phyloP scores from a whole-genome alignment of 2,888 invertebrate genomes.

The Drosophila fungiperda region DNA sequence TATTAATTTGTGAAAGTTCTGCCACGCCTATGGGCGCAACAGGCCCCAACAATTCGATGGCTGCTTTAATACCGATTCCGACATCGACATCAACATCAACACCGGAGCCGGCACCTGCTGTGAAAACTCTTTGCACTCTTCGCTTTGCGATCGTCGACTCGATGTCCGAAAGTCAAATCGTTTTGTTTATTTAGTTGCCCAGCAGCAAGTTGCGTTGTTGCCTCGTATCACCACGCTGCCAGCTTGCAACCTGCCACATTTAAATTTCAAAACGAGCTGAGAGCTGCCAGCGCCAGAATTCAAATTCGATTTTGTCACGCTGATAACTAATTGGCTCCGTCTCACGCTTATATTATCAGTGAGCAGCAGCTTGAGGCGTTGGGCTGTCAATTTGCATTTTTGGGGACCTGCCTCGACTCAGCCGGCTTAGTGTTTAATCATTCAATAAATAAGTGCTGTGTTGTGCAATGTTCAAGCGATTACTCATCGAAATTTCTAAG shows the following conservation, averaged over 20 bases:
- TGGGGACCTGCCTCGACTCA: not conserved
- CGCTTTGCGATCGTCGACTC: slow-evolving; percentile 15
- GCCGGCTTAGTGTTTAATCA: slow-evolving; percentile 1
- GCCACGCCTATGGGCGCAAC: slow-evolving; percentile 57
- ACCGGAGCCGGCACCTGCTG: slow-evolving; percentile 57
- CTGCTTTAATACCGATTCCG: slow-evolving; percentile 7
- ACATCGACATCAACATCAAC: slow-evolving; percentile 15
- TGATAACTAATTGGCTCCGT: slow-evolving; percentile 61
- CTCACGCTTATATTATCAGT: slow-evolving; percentile 45
- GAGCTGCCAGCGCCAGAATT: slow-evolving; percentile 18
- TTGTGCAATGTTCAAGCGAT: slow-evolving; percentile 25
- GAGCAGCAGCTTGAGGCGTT: slow-evolving; percentile 28
- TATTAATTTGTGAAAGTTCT: slow-evolving; percentile 81
- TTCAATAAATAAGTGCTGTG: slow-evolving; percentile 2
- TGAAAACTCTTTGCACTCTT: slow-evolving; percentile 29
- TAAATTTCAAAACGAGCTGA: slow-evolving; percentile 66
- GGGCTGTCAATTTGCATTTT: slow-evolving; percentile 37
- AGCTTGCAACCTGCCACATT: slow-evolving; percentile 64
- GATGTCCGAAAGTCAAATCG: slow-evolving; percentile 50
- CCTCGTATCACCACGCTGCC: not conserved
- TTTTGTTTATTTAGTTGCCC: slow-evolving; percentile 42
- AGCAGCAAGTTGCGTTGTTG: slow-evolving; percentile 21
- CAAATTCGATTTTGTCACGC: slow-evolving; percentile 65
- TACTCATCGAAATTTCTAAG: slow-evolving; percentile 50
- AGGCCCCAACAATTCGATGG: slow-evolving; percentile 3